phyloP scores from a whole-genome alignment of 2,797 vertebrate species.

The Delichon dasypus region DNA sequence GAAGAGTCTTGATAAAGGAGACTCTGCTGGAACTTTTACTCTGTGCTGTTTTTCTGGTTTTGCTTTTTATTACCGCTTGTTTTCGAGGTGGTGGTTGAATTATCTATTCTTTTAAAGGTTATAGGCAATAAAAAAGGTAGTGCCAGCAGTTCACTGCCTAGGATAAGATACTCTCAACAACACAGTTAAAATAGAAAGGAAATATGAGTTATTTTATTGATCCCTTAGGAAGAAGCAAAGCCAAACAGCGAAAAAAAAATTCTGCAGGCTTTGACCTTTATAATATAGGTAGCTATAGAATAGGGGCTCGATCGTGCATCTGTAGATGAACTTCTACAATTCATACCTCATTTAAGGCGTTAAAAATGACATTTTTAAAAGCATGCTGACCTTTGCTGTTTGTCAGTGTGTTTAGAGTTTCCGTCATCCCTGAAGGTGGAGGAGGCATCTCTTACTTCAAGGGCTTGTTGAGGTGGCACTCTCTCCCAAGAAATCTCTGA shows the following conservation, averaged over 20 bases:
- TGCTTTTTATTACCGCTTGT: neutral
- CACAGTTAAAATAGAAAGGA: neutral
- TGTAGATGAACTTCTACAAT: neutral
- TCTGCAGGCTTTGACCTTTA: neutral
- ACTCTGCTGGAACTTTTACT: neutral
- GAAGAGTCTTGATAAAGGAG: neutral
- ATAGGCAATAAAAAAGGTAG: neutral
- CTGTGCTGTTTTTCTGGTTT: neutral
- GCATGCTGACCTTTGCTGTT: neutral
- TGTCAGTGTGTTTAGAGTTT: neutral
- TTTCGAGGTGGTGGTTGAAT: neutral
- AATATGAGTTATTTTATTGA: conserved; percentile 42
- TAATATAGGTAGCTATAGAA: neutral
- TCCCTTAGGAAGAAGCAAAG: conserved; percentile 16
- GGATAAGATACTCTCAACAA: neutral
- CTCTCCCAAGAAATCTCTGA: neutral
- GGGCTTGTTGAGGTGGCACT: neutral
- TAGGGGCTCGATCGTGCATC: neutral
- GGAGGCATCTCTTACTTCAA: neutral
- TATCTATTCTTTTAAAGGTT: neutral
- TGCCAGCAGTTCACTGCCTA: neutral
- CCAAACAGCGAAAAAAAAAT: neutral
- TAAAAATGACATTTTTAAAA: neutral
- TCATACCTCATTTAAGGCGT: neutral
- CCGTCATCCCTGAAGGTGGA: neutral